Evolutionary conservation across 2,888 invertebrate species (phyloP), one percentile per base, ranked within the genome.

Genomic region (Trachelus iudaicus): DNA sequence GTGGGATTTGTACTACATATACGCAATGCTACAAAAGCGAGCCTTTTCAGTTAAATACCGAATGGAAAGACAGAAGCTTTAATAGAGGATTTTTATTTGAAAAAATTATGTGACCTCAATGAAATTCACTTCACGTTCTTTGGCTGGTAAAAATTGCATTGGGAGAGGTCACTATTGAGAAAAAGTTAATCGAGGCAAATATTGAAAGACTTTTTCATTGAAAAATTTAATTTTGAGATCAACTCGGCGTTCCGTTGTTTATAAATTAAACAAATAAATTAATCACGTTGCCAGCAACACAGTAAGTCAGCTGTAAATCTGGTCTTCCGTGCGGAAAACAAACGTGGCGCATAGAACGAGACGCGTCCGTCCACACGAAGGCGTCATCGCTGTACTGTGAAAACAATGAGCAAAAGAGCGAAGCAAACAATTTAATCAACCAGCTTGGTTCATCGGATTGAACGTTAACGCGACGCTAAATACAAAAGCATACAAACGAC

Each of bases 351-450:
- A 6, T 34, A 3, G 23, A 71, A 33, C 35, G 11, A 30, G 74
- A 30, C 35, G 34, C 35, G 74, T 74, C 23, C 74, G 34, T 30
- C n/a, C 73, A 79, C 40, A 68, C 11, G n/a, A 35, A 75, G 37
- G 68, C 23, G 56, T 56, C 56, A 23, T n/a, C 73, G 69, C 73
- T 75, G 34, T 34, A 73, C 76, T 68, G 79, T 71, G 81, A 76
- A 83, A 81, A 83, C 83, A 81, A 83, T 80, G 82, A 79, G 77
- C 31, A 31, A 31, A 31, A 34, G 34, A 31, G 40, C 80, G 73
- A 71, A 73, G 79, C 81, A 83, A 83, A 84, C 82, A 87, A 85
- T 87, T 86, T 84, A 85, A 87, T 87, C 87, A 83, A 82, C 69
- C 83, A 80, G 82, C 84, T 80, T 76, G 80, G 77, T 80, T 78